Evolutionary conservation across 2,797 vertebrate species (phyloP).

Genomic region (Sus cebifrons): DNA sequence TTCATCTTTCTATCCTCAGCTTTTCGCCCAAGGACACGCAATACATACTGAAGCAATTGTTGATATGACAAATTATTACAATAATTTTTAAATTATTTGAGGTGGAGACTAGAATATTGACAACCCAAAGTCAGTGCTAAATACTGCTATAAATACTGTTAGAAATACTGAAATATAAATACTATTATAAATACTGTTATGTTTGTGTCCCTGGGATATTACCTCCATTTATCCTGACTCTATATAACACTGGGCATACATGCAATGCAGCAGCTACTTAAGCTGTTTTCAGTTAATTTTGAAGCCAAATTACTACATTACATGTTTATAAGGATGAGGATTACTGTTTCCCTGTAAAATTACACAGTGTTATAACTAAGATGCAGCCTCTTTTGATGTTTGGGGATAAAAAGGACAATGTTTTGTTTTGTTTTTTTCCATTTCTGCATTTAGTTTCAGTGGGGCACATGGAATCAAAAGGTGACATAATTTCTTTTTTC

Average conservation of each 20-base stretch:
- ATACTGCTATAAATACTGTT: slow-evolving; percentile 72
- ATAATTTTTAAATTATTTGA: slow-evolving; percentile 48
- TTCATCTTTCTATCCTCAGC: slow-evolving; percentile 46
- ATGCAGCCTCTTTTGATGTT: slow-evolving; percentile 43
- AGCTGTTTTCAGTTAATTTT: slow-evolving; percentile 81
- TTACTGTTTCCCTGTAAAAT: slow-evolving; percentile 65
- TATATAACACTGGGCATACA: slow-evolving; percentile 65
- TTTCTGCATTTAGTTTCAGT: slow-evolving; percentile 31
- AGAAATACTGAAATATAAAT: too few relatives aligned
- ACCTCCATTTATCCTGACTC: slow-evolving; percentile 80
- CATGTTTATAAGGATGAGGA: slow-evolving; percentile 70
- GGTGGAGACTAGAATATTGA: slow-evolving; percentile 71
- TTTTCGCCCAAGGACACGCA: slow-evolving; percentile 31
- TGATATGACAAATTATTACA: slow-evolving; percentile 21
- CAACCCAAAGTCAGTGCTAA: slow-evolving; percentile 80
- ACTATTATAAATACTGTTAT: too few relatives aligned
- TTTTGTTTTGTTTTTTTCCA: background rate
- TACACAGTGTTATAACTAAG: slow-evolving; percentile 48
- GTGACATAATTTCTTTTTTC: slow-evolving; percentile 5
- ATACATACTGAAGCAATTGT: slow-evolving; percentile 55
- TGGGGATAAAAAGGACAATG: slow-evolving; percentile 9
- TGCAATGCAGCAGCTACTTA: slow-evolving; percentile 83
- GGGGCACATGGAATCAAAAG: slow-evolving; percentile 61
- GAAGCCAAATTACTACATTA: slow-evolving; percentile 81
- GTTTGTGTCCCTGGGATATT: slow-evolving; percentile 68